phyloP scores from a whole-genome alignment of 2,888 invertebrate species.

The Marasmarcha lunaedactyla region DNA sequence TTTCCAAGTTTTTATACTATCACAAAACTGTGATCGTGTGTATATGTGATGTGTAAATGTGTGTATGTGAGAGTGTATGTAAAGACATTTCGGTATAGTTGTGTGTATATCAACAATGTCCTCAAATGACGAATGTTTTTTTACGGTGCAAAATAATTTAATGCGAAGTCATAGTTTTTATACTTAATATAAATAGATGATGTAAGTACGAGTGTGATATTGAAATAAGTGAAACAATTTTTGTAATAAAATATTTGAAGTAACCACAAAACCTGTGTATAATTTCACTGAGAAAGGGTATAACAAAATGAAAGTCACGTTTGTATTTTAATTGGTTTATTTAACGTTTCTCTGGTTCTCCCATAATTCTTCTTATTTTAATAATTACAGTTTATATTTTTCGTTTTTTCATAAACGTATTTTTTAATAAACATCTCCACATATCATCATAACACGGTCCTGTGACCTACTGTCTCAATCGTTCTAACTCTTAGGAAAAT shows the following conservation, averaged over 20 bases:
- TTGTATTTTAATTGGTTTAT: conserved; percentile 67
- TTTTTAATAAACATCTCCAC: conserved; percentile 67
- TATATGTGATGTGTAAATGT: conserved; percentile 45
- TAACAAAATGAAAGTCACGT: conserved; percentile 40
- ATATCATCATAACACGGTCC: conserved; percentile 67
- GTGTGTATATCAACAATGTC: conserved; percentile 56
- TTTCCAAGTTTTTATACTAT: not conserved
- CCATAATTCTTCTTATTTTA: conserved; percentile 69
- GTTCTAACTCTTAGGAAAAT: conserved; percentile 68
- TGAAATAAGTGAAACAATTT: conserved; percentile 57
- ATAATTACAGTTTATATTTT: conserved; percentile 70
- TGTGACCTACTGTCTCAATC: conserved; percentile 68
- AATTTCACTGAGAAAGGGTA: conserved; percentile 5
- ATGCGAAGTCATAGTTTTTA: conserved; percentile 69
- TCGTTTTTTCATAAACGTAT: conserved; percentile 68
- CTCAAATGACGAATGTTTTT: conserved; percentile 59
- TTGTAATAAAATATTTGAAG: conserved; percentile 64
- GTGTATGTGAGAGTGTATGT: conserved; percentile 41
- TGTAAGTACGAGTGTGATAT: conserved; percentile 70
- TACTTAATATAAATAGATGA: conserved; percentile 69
- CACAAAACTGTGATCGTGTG: conserved; percentile 43
- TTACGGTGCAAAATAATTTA: conserved; percentile 63
- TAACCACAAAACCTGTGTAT: conserved; percentile 15
- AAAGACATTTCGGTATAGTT: conserved; percentile 39
- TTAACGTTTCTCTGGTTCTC: conserved; percentile 67